Evolutionary conservation across 2,113 vertebrate species (phyloP).

Genomic region (Rattus norvegicus): GRCr8 NC_086021.1:49179001-49179500

Average conservation of each 20-base stretch:
- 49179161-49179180: constrained; percentile 25
- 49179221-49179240: constrained; percentile 11
- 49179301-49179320: not conserved
- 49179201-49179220: constrained; percentile 29
- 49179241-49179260: constrained; percentile 42
- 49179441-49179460: not conserved
- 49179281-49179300: not conserved
- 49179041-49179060: constrained; percentile 6
- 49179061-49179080: constrained; percentile 2
- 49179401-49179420: too few species aligned
- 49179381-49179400: not conserved
- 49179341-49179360: not conserved
- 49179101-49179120: not conserved
- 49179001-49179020: not conserved
- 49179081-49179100: not conserved
- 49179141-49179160: not conserved
- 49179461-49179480: too few species aligned
- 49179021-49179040: not conserved
- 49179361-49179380: not conserved
- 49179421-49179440: not conserved
- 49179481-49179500: not conserved
- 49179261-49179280: not conserved
- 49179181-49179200: not conserved
- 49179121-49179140: not conserved
- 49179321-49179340: not conserved